Conservation (phyloP, 2,113 vertebrate species). For the Hypanus sabinus region DNA sequence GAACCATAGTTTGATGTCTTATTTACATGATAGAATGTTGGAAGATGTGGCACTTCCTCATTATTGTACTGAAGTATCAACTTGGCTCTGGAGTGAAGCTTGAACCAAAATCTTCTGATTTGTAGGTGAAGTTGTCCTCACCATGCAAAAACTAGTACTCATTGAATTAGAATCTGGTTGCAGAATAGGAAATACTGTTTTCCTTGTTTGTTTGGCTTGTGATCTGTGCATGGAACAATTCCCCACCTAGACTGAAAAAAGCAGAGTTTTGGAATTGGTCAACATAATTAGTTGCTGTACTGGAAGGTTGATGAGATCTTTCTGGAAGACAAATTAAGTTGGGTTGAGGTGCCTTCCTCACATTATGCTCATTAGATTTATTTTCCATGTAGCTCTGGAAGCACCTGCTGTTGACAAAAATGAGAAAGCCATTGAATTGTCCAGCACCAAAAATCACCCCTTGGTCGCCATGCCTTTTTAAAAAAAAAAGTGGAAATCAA, state of each 20-base stretch:
- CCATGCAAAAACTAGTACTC: neutral
- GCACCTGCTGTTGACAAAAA: neutral
- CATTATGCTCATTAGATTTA: conserved; percentile 26
- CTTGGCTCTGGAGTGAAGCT: neutral
- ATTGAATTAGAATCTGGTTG: neutral
- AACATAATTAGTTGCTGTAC: neutral
- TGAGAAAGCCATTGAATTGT: no score
- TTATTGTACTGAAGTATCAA: neutral
- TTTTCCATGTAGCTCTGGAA: conserved; percentile 41
- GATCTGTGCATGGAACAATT: neutral
- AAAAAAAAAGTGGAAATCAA: neutral
- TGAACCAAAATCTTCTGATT: neutral
- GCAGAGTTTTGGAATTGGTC: neutral
- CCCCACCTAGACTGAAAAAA: neutral
- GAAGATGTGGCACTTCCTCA: neutral
- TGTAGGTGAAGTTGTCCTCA: neutral
- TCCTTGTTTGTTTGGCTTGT: neutral
- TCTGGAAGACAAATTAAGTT: neutral
- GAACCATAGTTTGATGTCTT: neutral
- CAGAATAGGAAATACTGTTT: neutral
- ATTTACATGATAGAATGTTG: neutral
- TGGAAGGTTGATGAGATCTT: neutral
- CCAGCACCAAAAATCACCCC: no score
- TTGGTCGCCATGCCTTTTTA: no score
- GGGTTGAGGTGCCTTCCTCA: neutral